These are phyloP conservation scores for Stichopus chloronotus DNA, from an alignment of 35 echinoderm and acorn worm species.

Conservation along the genomic window DNA sequence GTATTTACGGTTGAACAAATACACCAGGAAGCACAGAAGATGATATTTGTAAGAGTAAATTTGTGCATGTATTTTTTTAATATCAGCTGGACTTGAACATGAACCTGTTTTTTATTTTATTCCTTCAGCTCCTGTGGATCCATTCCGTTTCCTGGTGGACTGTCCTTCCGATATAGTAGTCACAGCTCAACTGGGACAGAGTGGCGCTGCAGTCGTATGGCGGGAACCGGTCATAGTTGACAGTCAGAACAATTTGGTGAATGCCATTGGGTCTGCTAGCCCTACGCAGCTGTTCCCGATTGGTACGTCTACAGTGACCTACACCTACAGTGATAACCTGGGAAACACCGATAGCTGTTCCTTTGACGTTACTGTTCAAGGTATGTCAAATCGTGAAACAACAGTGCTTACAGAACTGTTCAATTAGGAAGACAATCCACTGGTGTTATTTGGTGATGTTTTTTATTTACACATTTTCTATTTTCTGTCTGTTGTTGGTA, in stretches of 20 bases:
- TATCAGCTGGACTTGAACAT: too few species aligned
- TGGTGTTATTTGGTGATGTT: too few species aligned
- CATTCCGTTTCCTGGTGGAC: conserved; percentile 34
- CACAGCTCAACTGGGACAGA: conserved; percentile 20
- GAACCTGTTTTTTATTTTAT: neutral
- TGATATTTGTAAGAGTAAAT: too few species aligned
- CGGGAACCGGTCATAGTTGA: conserved; percentile 31
- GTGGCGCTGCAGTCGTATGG: conserved; percentile 4
- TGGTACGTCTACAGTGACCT: conserved; percentile 2
- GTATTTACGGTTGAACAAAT: too few species aligned
- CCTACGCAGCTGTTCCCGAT: neutral
- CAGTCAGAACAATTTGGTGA: conserved; percentile 12
- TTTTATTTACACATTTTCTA: too few species aligned
- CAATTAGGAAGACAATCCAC: too few species aligned
- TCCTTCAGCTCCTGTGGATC: neutral
- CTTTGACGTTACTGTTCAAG: conserved; percentile 27
- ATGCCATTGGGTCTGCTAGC: neutral
- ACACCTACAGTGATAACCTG: conserved; percentile 30
- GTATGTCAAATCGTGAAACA: neutral
- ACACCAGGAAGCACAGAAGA: too few species aligned
- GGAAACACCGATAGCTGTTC: conserved; percentile 27
- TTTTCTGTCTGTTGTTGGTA: too few species aligned
- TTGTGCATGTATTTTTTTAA: too few species aligned
- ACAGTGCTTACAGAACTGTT: too few species aligned
- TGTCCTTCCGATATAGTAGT: conserved; percentile 32